A percentile compares a stretch with the other conserved stretches of the same genome.
These are phyloP conservation scores for Drosophila burlai DNA, from an alignment of 1,140 invertebrate genomes.

Conservation along the genomic window DNA sequence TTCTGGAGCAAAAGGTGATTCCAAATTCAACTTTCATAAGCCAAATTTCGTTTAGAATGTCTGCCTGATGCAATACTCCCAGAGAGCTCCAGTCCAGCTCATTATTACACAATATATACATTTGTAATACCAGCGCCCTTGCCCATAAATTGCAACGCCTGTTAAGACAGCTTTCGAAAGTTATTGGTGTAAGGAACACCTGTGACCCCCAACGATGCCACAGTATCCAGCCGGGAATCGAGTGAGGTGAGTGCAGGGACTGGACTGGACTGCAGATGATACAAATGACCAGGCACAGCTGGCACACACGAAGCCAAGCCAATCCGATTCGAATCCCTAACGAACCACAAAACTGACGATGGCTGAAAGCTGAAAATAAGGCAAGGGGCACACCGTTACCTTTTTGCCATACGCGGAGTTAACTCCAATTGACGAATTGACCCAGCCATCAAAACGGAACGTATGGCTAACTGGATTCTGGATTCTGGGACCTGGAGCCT, in stretches of 20 bases:
- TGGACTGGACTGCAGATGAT: slow-evolving; percentile 6
- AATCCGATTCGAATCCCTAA: slow-evolving; percentile 6
- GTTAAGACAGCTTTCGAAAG: slow-evolving; percentile 2
- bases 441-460: slow-evolving; percentile 52
- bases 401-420: slow-evolving; percentile 45
- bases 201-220: slow-evolving; percentile 37
- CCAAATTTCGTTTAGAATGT: not conserved
- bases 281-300: slow-evolving; percentile 34
- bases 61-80: not conserved
- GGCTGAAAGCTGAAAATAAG: not conserved
- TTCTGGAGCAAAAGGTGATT: too few species aligned
- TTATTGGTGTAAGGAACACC: slow-evolving; percentile 39
- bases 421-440: slow-evolving; percentile 75
- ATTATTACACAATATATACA: not conserved
- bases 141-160: slow-evolving; percentile 26
- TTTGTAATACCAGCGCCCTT: slow-evolving; percentile 17
- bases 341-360: slow-evolving; percentile 3
- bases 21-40: not conserved
- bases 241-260: not conserved
- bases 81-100: not conserved
- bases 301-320: slow-evolving; percentile 1
- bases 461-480: slow-evolving; percentile 19
- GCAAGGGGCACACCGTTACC: slow-evolving; percentile 59
- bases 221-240: not conserved
- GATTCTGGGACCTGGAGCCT: slow-evolving; percentile 15